Conservation (phyloP, 2,113 vertebrate species). For the Xyliphius kryptos region DNA sequence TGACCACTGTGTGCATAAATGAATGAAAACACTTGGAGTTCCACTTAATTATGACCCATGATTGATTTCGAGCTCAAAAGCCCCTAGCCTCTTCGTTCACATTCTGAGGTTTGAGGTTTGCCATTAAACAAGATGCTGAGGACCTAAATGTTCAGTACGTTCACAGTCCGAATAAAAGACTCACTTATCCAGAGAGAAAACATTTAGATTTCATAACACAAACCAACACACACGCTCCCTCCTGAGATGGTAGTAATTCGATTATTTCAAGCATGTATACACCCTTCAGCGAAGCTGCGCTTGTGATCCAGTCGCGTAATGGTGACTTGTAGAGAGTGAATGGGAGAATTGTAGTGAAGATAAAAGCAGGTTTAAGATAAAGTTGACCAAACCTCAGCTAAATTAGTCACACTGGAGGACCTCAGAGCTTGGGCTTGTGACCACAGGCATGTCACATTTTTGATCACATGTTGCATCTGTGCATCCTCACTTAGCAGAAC, state of each 20-base stretch:
- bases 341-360: slow-evolving; percentile 56
- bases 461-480: slow-evolving; percentile 85
- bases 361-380: slow-evolving; percentile 74
- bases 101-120: no score
- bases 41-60: no score
- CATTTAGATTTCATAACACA: slow-evolving; percentile 67
- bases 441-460: slow-evolving; percentile 83
- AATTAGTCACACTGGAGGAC: slow-evolving; percentile 90
- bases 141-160: no score
- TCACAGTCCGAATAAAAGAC: no score
- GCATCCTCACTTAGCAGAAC: slow-evolving; percentile 75
- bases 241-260: slow-evolving; percentile 59
- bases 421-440: slow-evolving; percentile 65
- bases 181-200: no score
- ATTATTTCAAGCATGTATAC: slow-evolving; percentile 69
- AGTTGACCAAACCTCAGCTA: slow-evolving; percentile 83
- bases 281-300: slow-evolving; percentile 63
- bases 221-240: slow-evolving; percentile 59
- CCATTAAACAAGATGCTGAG: no score
- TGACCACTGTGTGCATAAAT: no score
- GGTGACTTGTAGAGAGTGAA: slow-evolving; percentile 63
- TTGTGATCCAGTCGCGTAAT: slow-evolving; percentile 70
- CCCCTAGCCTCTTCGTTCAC: no score
- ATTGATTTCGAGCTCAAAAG: no score
- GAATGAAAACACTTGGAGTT: no score